A percentile compares a stretch with the other conserved stretches of the same genome.
Evolutionary conservation across 1,140 invertebrate genomes (phyloP).

Genomic region (Zaprionus nigranus): DNA sequence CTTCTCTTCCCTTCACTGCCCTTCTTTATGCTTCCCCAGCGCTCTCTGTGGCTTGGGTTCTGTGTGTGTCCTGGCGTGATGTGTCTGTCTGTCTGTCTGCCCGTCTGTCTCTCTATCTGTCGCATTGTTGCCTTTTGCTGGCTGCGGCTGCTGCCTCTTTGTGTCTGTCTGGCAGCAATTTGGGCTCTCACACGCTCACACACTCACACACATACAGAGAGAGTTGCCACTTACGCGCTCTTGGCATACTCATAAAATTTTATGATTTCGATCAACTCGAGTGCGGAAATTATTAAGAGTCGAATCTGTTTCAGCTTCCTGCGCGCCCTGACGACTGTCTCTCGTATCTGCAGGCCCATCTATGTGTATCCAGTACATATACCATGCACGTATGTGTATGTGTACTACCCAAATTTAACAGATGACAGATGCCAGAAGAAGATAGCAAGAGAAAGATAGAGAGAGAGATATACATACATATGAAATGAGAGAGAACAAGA

Average conservation of each 20-base stretch:
- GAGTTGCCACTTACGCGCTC: slow-evolving; percentile 69
- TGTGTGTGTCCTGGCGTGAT: slow-evolving; percentile 8
- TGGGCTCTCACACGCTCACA: slow-evolving; percentile 45
- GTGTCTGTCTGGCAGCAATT: slow-evolving; percentile 73
- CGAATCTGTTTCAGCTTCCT: slow-evolving; percentile 82
- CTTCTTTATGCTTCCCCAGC: not conserved
- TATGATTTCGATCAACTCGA: slow-evolving; percentile 84
- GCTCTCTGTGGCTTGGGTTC: slow-evolving; percentile 15
- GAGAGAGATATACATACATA: no score
- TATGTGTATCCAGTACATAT: slow-evolving; percentile 26
- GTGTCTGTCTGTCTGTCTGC: slow-evolving; percentile 33
- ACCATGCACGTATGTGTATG: slow-evolving; percentile 3
- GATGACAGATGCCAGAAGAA: slow-evolving; percentile 56
- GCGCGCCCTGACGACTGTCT: slow-evolving; percentile 30
- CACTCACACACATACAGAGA: slow-evolving; percentile 11
- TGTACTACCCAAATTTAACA: slow-evolving; percentile 50
- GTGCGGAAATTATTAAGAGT: slow-evolving; percentile 84
- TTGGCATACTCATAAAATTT: slow-evolving; percentile 82
- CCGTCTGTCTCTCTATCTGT: slow-evolving; percentile 34
- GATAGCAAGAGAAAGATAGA: slow-evolving; percentile 5
- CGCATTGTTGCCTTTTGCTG: slow-evolving; percentile 46
- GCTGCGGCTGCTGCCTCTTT: slow-evolving; percentile 23
- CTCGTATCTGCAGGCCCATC: slow-evolving; percentile 39
- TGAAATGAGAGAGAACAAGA: not conserved
- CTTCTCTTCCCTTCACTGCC: not conserved